phyloP scores from a whole-genome alignment of 2,113 vertebrate genomes.

The Crotophaga sulcirostris region DNA sequence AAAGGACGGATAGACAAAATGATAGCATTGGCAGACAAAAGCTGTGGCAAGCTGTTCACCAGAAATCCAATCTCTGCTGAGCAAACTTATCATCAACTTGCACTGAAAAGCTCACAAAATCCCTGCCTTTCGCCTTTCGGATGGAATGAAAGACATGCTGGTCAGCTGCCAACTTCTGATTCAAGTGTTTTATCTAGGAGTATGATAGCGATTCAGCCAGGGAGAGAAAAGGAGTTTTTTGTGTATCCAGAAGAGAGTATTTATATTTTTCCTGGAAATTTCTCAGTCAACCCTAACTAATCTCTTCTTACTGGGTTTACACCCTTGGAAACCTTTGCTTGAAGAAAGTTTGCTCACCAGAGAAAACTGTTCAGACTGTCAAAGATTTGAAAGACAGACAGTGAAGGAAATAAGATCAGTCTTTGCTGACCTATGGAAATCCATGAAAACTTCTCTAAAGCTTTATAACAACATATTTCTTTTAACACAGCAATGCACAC shows the following conservation, averaged over 20 bases:
- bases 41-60: constrained; percentile 10
- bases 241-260: neutral
- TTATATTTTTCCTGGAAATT: neutral
- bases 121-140: neutral
- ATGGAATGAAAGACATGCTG: constrained; percentile 25
- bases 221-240: neutral
- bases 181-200: neutral
- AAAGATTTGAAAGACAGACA: neutral
- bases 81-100: neutral
- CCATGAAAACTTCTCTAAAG: neutral
- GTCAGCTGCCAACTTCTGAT: neutral
- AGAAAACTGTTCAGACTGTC: neutral
- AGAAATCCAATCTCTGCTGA: constrained; percentile 13
- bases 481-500: neutral
- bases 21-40: neutral
- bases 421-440: neutral
- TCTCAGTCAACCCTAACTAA: constrained; percentile 4
- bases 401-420: neutral
- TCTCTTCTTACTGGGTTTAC: constrained; percentile 2
- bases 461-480: neutral
- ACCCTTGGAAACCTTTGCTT: constrained; percentile 9
- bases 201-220: neutral
- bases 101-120: constrained; percentile 33
- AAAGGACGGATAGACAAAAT: neutral
- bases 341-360: neutral